Evolutionary conservation across 2,888 invertebrate genomes (phyloP), one percentile per base, ranked within the genome.

Genomic region (Melitaea athalia): DNA sequence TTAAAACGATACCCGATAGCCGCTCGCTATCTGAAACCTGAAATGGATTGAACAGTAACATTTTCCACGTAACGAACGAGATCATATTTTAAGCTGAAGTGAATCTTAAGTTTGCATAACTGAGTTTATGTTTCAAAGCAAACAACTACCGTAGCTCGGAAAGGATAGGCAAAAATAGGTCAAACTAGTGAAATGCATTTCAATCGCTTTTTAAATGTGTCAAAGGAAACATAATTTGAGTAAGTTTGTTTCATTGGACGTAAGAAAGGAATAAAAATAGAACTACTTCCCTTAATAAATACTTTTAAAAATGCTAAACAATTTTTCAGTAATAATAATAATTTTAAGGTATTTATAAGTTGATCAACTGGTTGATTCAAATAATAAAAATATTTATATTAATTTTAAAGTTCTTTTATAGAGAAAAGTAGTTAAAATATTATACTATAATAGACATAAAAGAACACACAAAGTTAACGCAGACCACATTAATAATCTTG

Each of bases 161-260:
- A 70, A 71, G 70, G 70, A 69, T 70, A 66, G 63, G 71, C 66
- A 61, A 15, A 74, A 74, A 69, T 74, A 66, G 74, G 74, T 74
- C 74, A 72, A 64, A 64, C 64, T 38, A 68, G 64, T 53, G 66
- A 72, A 64, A 50, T 67, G 64, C 68, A 67, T 69, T 63, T 71
- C 57, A 68, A 73, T 67, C 67, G 62, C 69, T 70, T 71, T 72
- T 71, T 63, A 74, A 72, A 68, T 69, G 64, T 71, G 67, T 72
- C 71, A 74, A 74, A 74, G 64, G 70, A 60, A 69, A 71, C 70
- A 68, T 72, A 72, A 74, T 74, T 71, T 72, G 67, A 71, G 66
- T 67, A 67, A 74, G 68, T 69, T 67, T 60, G 61, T 59, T 63
- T 59, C 61, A 64, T 61, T 50, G 64, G 50, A 11, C 57, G 15